These are phyloP conservation scores for Ricordea florida DNA, from an alignment of 92 coral and sea anemone species.

Conservation along the genomic window DNA sequence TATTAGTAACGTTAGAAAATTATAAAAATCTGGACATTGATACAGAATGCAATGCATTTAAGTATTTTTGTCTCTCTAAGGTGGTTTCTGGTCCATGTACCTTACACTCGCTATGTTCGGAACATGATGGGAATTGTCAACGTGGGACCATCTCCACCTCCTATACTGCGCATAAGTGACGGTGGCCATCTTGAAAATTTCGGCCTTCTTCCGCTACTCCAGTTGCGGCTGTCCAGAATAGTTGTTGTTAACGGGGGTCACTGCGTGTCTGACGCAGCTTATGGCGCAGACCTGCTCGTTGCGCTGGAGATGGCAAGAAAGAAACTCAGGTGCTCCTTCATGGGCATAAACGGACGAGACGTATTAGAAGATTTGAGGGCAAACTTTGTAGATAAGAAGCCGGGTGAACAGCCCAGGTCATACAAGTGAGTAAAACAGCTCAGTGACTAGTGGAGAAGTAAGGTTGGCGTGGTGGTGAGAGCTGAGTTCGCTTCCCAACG, in stretches of 20 bases:
- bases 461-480: neutral
- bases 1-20: too few species aligned
- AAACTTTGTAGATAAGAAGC: conserved; percentile 21
- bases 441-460: neutral
- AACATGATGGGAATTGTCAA: conserved; percentile 26
- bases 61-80: neutral
- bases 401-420: conserved; percentile 42
- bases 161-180: conserved; percentile 58
- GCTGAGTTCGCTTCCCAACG: too few species aligned
- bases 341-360: conserved; percentile 52
- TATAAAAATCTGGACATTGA: too few species aligned
- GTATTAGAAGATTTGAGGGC: conserved; percentile 36
- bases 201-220: conserved; percentile 55
- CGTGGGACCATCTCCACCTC: conserved; percentile 62
- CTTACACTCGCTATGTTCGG: conserved; percentile 47
- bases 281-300: conserved; percentile 18
- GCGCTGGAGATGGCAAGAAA: conserved; percentile 54
- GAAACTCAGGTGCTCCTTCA: conserved; percentile 64
- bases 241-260: conserved; percentile 48
- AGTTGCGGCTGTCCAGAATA: conserved; percentile 36
- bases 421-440: conserved; percentile 31
- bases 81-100: conserved; percentile 52
- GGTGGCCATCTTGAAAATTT: conserved; percentile 73
- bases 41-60: too few species aligned
- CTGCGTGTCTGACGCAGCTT: neutral